Conservation (phyloP, 2,113 vertebrate genomes). For the Carettochelys insculpta region DNA sequence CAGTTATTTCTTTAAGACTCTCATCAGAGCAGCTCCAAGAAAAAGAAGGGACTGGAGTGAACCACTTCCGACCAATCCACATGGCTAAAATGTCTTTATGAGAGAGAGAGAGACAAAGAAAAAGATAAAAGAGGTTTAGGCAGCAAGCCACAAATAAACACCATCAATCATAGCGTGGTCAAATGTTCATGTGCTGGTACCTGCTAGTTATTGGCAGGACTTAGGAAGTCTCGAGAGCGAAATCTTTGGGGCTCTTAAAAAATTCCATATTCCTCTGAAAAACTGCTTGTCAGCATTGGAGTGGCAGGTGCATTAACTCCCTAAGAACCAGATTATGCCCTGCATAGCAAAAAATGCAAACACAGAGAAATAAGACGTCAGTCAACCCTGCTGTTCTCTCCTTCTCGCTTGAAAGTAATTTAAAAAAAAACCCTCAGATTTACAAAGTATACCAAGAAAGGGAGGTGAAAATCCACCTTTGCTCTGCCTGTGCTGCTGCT, state of each 20-base stretch:
- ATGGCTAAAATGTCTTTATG: slow-evolving; percentile 56
- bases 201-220: slow-evolving; percentile 84
- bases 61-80: slow-evolving; percentile 26
- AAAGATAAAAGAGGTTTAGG: slow-evolving; percentile 77
- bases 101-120: slow-evolving; percentile 55
- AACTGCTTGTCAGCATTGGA: slow-evolving; percentile 88
- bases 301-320: slow-evolving; percentile 93
- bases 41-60: slow-evolving; percentile 20
- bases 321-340: slow-evolving; percentile 87
- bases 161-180: slow-evolving; percentile 91
- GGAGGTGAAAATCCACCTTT: neutral
- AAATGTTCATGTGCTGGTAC: slow-evolving; percentile 85
- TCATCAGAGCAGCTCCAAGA: neutral
- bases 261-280: slow-evolving; percentile 78
- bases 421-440: neutral
- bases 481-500: neutral
- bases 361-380: slow-evolving; percentile 68
- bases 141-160: slow-evolving; percentile 89
- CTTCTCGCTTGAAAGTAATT: slow-evolving; percentile 16
- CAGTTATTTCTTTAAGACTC: neutral
- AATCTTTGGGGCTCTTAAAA: slow-evolving; percentile 72
- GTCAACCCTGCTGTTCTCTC: slow-evolving; percentile 16
- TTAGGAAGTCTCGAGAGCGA: slow-evolving; percentile 75
- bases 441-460: slow-evolving; percentile 1
- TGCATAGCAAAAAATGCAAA: slow-evolving; percentile 73